Conservation (phyloP, 2,797 vertebrate species). For the Lophius americanus region DNA sequence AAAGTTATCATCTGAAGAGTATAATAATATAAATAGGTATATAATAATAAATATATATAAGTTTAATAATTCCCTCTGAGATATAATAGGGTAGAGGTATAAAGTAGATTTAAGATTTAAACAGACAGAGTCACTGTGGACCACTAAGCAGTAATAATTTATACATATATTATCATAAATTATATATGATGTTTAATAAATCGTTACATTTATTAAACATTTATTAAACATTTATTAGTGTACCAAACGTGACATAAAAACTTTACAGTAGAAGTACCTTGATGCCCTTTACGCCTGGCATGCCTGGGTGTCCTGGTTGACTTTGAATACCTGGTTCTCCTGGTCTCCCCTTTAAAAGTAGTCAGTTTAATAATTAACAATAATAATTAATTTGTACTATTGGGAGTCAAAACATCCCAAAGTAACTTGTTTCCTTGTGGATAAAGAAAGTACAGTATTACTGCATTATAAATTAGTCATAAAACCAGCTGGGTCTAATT, state of each 20-base stretch:
- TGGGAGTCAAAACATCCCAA: neutral
- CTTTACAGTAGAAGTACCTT: conserved; percentile 80
- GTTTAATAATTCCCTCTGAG: too few species aligned
- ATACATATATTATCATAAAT: too few species aligned
- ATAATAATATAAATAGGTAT: too few species aligned
- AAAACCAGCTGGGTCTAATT: conserved; percentile 12
- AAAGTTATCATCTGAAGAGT: too few species aligned
- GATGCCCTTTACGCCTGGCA: conserved; percentile 87
- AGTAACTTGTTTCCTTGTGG: neutral
- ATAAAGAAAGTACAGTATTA: conserved; percentile 2
- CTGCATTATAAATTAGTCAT: conserved; percentile 2
- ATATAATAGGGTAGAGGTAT: too few species aligned
- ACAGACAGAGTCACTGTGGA: too few species aligned
- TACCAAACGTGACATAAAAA: neutral
- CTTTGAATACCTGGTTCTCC: conserved; percentile 79
- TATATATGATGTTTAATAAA: too few species aligned
- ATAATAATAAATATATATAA: too few species aligned
- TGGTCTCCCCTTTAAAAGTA: conserved; percentile 82
- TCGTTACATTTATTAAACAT: too few species aligned
- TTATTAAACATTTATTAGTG: too few species aligned
- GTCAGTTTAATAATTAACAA: conserved; percentile 15
- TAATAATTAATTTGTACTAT: neutral
- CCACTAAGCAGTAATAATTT: too few species aligned
- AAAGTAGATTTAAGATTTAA: too few species aligned
- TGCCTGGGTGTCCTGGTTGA: conserved; percentile 89